Evolutionary conservation across 1,140 invertebrate genomes (phyloP).

Genomic region (Sitobion miscanthi): DNA sequence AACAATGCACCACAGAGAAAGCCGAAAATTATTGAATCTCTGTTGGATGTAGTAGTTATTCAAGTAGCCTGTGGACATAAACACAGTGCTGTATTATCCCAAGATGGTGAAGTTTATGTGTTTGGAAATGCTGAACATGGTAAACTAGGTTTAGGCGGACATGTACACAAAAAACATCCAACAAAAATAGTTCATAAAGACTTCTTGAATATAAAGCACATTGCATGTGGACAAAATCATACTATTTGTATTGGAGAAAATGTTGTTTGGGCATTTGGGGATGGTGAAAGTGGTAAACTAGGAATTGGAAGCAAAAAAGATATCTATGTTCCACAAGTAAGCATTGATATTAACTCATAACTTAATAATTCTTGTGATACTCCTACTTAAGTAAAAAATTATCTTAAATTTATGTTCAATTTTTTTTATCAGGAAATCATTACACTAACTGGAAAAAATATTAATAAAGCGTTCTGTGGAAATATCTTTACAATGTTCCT

Average conservation of each 20-base stretch:
- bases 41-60: slow-evolving; percentile 71
- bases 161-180: slow-evolving; percentile 71
- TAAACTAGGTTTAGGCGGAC: slow-evolving; percentile 69
- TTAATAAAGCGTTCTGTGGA: slow-evolving; percentile 72
- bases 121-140: slow-evolving; percentile 76
- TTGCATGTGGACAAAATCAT: slow-evolving; percentile 72
- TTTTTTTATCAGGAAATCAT: slow-evolving; percentile 65
- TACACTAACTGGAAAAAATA: slow-evolving; percentile 66
- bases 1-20: slow-evolving; percentile 72
- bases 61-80: slow-evolving; percentile 74
- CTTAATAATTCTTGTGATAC: too few relatives aligned
- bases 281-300: slow-evolving; percentile 73
- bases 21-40: slow-evolving; percentile 72
- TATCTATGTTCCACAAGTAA: slow-evolving; percentile 66
- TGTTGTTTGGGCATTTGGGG: slow-evolving; percentile 73
- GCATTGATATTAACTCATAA: neutral
- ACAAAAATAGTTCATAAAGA: slow-evolving; percentile 67
- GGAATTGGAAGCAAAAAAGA: slow-evolving; percentile 69
- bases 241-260: slow-evolving; percentile 69
- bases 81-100: slow-evolving; percentile 73
- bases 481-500: slow-evolving; percentile 73
- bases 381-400: neutral
- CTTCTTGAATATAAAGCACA: slow-evolving; percentile 63
- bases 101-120: slow-evolving; percentile 71
- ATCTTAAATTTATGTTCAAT: neutral